Base-by-base conservation (phyloP, 2,888 invertebrate genomes). In the Lucinisca nassula region DNA sequence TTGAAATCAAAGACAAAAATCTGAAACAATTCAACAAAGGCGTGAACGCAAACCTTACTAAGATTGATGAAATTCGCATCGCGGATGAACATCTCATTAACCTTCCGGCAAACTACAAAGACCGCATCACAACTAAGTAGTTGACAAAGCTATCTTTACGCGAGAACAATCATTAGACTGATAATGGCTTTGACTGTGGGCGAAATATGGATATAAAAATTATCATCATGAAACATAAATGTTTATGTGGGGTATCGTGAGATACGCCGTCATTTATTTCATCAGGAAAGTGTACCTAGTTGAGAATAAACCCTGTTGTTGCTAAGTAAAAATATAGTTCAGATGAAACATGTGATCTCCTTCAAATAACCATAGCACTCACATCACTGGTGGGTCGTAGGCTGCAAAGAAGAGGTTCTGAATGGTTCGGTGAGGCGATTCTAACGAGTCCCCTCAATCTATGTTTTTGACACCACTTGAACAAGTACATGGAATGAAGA, bases 81-180 rank as follows among this genome's bases (percentile, higher is more conserved):
- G 32, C 35, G 67, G 32, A 67, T 67, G 67, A 67, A 35, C 67
- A 35, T 67, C 21, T 35, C 67, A 67, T 67, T 67, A 67, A 67
- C 74, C 74, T 75, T 75, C 45, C 74, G 74, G 74, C 74, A 21
- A 75, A 75, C 74, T 49, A 49, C 45, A 75, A 75, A 75, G 74
- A 75, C 67, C 67, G 67, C 67, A 67, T 67, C 67, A 79, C 79
- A 10, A 37, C 51, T 84, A 78, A 88, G 37, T 72, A 40, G 78
- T 67, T 74, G 77, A 35, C 79, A 80, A 67, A 81, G 85, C 38
- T 81, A 88, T 88, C 88, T 85, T 85, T 83, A 82, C 85, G 83
- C 79, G 75, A 72, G 51, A 83, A 61, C 72, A 79, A 83, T 83
- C 84, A 55, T 79, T 55, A 72, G 70, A 78, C 55, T 77, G 67